Evolutionary conservation across 2,888 invertebrate genomes (phyloP).

Genomic region (Andrena bicolor): DNA sequence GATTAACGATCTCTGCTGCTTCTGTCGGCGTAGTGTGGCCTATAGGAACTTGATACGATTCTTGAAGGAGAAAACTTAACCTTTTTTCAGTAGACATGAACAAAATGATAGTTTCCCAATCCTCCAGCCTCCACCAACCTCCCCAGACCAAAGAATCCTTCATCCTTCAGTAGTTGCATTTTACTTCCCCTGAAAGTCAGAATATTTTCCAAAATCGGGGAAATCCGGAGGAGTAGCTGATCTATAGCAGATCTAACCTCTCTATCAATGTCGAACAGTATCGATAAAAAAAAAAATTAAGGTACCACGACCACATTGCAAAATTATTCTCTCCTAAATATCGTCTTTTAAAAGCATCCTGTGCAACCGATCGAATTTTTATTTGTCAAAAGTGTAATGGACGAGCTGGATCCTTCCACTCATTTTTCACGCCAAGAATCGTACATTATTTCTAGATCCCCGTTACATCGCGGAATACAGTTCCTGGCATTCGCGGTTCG

Average conservation of each 20-base stretch:
- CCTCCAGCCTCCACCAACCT: no score
- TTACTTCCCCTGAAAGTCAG: background rate
- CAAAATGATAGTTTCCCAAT: no score
- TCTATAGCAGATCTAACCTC: background rate
- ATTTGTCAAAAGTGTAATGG: background rate
- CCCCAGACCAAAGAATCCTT: background rate
- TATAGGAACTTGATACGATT: no score
- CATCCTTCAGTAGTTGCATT: background rate
- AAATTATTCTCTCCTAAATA: background rate
- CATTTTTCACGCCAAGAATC: constrained; percentile 30
- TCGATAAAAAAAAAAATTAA: background rate
- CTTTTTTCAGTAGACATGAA: no score
- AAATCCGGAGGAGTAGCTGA: background rate
- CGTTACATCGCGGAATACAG: constrained; percentile 15
- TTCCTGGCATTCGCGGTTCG: constrained; percentile 38
- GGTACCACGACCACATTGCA: no score
- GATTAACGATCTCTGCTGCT: no score
- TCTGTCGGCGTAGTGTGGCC: no score
- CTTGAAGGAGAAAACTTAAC: no score
- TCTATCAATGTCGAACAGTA: background rate
- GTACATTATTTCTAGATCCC: constrained; percentile 19
- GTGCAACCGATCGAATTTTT: background rate
- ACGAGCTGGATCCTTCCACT: constrained; percentile 16
- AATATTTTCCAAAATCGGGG: background rate
- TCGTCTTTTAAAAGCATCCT: background rate